Evolutionary conservation across 2,888 invertebrate genomes (phyloP).

Genomic region (Adelognathus sp.): DNA sequence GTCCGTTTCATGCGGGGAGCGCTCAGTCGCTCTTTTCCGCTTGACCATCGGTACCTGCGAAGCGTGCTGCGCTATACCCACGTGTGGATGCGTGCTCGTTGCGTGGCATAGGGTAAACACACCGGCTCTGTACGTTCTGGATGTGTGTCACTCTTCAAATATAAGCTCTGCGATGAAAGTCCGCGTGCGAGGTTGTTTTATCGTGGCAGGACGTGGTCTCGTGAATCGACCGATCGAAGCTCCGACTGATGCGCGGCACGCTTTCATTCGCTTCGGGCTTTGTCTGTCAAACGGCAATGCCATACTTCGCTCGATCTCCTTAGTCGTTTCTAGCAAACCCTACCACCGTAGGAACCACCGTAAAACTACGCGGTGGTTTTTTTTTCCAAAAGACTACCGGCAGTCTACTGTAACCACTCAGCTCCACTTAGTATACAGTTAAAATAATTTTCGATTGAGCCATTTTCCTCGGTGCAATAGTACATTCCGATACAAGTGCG

Average conservation of each 20-base stretch:
- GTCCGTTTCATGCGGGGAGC: not conserved
- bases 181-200: constrained; percentile 12
- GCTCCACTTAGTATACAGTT: too few relatives aligned
- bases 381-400: too few relatives aligned
- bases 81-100: constrained; percentile 21
- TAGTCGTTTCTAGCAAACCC: too few relatives aligned
- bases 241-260: not conserved
- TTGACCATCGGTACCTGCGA: not conserved
- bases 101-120: constrained; percentile 45
- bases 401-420: too few relatives aligned
- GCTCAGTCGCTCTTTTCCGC: not conserved
- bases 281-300: too few relatives aligned
- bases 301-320: not conserved
- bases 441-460: too few relatives aligned
- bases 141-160: constrained; percentile 77
- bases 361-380: too few relatives aligned
- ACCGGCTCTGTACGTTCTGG: constrained; percentile 28
- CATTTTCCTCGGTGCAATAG: too few relatives aligned
- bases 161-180: constrained; percentile 35
- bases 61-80: constrained; percentile 20
- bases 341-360: too few relatives aligned
- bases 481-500: too few relatives aligned
- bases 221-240: constrained; percentile 52
- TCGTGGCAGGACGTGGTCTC: constrained; percentile 34
- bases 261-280: not conserved